These are phyloP conservation scores for Siniperca scherzeri DNA, from an alignment of 2,797 vertebrate species.

Conservation along the genomic window DNA sequence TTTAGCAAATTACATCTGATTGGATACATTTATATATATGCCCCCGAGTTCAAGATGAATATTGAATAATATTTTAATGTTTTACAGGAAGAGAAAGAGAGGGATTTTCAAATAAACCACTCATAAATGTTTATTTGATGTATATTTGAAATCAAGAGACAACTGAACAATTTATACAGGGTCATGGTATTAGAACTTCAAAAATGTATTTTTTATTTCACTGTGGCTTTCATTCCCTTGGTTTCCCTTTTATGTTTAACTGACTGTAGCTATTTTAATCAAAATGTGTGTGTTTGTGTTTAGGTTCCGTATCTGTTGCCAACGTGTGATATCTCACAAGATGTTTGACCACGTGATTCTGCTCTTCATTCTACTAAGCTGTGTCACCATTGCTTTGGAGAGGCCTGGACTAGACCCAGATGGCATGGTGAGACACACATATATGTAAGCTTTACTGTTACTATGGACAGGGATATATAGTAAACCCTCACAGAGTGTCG, in stretches of 20 bases:
- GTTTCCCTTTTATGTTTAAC: background rate
- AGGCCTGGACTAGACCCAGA: conserved; percentile 86
- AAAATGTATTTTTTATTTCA: background rate
- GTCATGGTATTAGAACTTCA: no score
- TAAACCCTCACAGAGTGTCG: background rate
- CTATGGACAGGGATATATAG: background rate
- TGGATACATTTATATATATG: no score
- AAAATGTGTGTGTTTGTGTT: background rate
- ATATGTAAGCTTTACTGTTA: background rate
- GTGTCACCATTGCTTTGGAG: conserved; percentile 92
- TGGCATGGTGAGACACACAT: conserved; percentile 83
- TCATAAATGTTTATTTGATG: no score
- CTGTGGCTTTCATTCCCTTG: background rate
- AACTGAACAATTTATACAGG: background rate
- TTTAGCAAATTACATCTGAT: no score
- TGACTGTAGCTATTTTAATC: background rate
- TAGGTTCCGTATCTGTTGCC: conserved; percentile 89
- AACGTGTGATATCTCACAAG: conserved; percentile 88
- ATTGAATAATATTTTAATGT: no score
- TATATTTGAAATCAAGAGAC: no score
- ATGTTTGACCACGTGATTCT: conserved; percentile 90
- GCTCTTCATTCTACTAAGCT: conserved; percentile 92
- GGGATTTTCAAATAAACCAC: no score
- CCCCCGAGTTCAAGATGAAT: no score
- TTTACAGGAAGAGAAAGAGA: no score